Evolutionary conservation across 2,888 invertebrate species (phyloP).

Genomic region (Terebella lapidaria): DNA sequence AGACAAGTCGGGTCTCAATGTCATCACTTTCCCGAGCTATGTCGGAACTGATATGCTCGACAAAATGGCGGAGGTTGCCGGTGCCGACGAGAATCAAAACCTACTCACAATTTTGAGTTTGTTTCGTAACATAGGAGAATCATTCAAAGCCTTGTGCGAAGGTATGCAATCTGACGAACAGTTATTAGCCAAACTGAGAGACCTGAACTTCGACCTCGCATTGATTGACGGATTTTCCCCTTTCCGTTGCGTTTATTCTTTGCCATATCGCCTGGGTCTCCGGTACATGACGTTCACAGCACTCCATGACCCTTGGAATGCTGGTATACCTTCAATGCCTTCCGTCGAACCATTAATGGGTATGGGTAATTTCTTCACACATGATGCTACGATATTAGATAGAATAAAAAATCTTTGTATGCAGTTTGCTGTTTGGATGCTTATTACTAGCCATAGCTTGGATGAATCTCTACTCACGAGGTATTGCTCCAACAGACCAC

Average conservation of each 20-base stretch:
- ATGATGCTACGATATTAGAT: neutral
- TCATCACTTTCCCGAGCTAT: neutral
- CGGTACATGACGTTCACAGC: slow-evolving; percentile 2
- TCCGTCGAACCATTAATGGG: neutral
- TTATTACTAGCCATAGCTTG: neutral
- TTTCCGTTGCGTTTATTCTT: neutral
- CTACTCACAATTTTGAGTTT: neutral
- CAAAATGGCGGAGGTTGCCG: neutral
- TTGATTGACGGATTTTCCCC: slow-evolving; percentile 4
- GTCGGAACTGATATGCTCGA: neutral
- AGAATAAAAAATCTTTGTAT: neutral
- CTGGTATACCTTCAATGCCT: slow-evolving; percentile 8
- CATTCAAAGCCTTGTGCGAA: neutral
- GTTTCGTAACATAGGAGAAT: neutral
- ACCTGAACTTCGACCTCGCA: neutral
- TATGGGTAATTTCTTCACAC: neutral
- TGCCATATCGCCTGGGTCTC: slow-evolving; percentile 9
- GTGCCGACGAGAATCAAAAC: neutral
- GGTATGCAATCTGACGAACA: neutral
- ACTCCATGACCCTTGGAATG: neutral
- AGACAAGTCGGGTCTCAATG: neutral
- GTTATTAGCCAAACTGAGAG: neutral
- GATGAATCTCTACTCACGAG: neutral
- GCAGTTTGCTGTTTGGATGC: neutral
- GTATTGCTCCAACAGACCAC: neutral